phyloP scores from a whole-genome alignment of 1,140 invertebrate genomes.

The Pachypeltis micranthus region DNA sequence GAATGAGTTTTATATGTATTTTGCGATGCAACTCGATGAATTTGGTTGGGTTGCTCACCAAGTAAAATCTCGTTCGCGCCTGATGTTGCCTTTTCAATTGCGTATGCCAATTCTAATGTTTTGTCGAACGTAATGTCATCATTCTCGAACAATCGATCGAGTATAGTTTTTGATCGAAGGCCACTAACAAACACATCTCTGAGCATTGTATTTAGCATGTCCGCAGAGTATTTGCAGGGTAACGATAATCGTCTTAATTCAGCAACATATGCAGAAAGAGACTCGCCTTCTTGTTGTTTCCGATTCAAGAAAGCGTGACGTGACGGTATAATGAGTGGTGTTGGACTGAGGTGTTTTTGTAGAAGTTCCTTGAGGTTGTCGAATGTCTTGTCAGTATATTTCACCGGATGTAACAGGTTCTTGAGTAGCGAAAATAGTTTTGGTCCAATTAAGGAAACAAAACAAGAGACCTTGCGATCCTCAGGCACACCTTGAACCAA shows the following conservation, averaged over 20 bases:
- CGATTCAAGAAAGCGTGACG: background rate
- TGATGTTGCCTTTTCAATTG: background rate
- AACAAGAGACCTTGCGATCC: background rate
- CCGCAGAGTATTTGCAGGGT: background rate
- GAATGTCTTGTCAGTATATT: background rate
- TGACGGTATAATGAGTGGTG: background rate
- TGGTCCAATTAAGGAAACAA: background rate
- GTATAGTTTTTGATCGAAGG: background rate
- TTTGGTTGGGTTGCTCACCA: background rate
- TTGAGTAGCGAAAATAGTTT: background rate
- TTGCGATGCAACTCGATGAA: background rate
- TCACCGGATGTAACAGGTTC: background rate
- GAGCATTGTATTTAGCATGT: background rate
- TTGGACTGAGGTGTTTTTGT: background rate
- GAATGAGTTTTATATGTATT: background rate
- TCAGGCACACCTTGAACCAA: background rate
- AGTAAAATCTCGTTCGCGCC: background rate
- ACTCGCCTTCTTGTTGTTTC: slow-evolving; percentile 1
- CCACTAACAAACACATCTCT: slow-evolving; percentile 1
- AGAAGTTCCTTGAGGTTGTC: background rate
- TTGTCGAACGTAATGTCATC: background rate
- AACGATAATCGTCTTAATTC: background rate
- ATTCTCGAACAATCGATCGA: background rate
- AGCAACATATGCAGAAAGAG: background rate
- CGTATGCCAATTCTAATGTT: background rate